Evolutionary conservation across 2,113 vertebrate species (phyloP), one percentile per base, ranked within the genome.

Genomic region (Mystacornis crossleyi): DNA sequence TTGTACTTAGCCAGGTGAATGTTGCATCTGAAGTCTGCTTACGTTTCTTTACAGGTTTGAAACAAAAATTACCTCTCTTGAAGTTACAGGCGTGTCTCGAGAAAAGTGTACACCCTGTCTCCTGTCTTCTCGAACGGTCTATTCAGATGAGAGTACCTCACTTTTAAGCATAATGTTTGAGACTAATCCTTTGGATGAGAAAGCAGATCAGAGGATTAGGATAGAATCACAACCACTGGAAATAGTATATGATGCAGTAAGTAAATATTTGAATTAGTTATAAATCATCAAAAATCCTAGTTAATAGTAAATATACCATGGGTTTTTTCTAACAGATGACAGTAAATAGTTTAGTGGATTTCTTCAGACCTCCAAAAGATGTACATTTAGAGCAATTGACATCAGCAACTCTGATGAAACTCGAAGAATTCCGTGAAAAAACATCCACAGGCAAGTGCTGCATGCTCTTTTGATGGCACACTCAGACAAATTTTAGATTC

Each of bases 211-310:
- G 93, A 98, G 98, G 51, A 98, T 99, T 80, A 98, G 98, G 43
- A 98, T 99, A 72, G 98, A 99, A 92, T 99, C 99, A 36, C 99
- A 99, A 57, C 99, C 99, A 10, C 95, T 99, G 89, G 99, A 99
- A 98, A 99, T 99, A 79, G 98, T 99, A 80, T 99, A 99, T 86
- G 99, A 99, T 93, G 99, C 99, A 20, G 99, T 99, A 98, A 99
- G 99, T 97, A 93, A 93, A 34, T 66, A 72, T 18, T 95, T 92
- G 9, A 36, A 5, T 89, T 40, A 78, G 38, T 10, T 69, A n/a
- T 33, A 66, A 51, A 72, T 42, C 13, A 18, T 90, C 24, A 81
- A 87, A 70, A 81, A 93, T 58, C 6, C 58, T 42, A 42, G 43
- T 16, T 24, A 45, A 43, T n/a, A 29, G 36, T 89, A 79, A 62